These are phyloP conservation scores for Melanostigma gelatinosum DNA, from an alignment of 2,113 vertebrate genomes.

Conservation along the genomic window DNA sequence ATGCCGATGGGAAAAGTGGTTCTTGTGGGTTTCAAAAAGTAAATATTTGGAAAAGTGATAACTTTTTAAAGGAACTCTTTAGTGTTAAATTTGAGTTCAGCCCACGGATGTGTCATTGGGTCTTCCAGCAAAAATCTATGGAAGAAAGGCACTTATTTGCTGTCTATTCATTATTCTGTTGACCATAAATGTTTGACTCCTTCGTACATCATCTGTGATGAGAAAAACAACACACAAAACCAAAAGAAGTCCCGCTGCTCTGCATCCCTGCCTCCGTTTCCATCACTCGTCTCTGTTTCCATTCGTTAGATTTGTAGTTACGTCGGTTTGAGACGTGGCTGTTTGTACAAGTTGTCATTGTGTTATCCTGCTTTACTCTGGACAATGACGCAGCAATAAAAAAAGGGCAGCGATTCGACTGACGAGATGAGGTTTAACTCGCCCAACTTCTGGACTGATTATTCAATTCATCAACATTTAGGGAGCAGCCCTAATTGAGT, in stretches of 20 bases:
- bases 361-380: background rate
- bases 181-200: background rate
- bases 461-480: background rate
- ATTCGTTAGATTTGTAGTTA: background rate
- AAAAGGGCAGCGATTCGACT: background rate
- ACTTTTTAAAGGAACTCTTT: no score
- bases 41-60: background rate
- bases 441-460: background rate
- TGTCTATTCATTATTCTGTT: background rate
- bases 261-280: background rate
- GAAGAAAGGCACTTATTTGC: background rate
- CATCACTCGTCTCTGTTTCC: constrained; percentile 2
- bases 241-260: background rate
- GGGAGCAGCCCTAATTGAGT: background rate
- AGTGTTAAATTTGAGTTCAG: background rate
- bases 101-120: background rate
- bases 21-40: background rate
- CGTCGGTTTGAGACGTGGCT: background rate
- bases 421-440: background rate
- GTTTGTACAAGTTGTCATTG: background rate
- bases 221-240: background rate
- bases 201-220: background rate
- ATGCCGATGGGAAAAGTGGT: background rate
- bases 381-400: background rate
- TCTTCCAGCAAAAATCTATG: background rate